Base-by-base conservation (phyloP, 2,797 vertebrate genomes). In the Poeciliopsis turneri region DNA sequence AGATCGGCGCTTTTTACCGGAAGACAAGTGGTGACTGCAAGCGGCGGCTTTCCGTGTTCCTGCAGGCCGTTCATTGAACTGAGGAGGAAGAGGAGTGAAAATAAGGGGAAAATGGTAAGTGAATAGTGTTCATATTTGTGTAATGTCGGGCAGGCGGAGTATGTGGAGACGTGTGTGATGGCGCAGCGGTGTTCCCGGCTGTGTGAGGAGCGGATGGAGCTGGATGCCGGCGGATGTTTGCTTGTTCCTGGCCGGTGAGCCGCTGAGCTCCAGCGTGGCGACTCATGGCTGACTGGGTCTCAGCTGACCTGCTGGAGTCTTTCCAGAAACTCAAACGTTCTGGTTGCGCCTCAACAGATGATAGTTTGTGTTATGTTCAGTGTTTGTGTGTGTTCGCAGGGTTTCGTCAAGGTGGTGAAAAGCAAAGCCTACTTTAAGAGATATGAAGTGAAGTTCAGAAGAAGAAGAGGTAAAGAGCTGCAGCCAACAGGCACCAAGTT, bases 381-480 rank as follows among this genome's bases (percentile, higher is more conserved):
- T 36, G 33, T 3, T 55, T 74, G 0, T 73, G 12, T 85, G 23
- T 83, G 20, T 84, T 64, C 74, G 20, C 91, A 99, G 98, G 98
- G 98, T 80, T 99, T 99, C 86, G 98, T 99, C 36, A 99, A 99
- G 95, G 97, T 99, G 90, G 97, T 99, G 86, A 99, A 99, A 93
- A 99, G 95, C 90, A 99, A 99, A 95, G 94, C 98, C 30, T 99
- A 99, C 94, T 99, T 99, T 96, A 99, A 97, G 97, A 97, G 98
- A 87, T 99, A 99, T 90, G 96, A 99, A 91, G 98, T 99, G 75
- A 99, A 99, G 90, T 99, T 99, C 94, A 97, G 98, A 94, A 97
- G 98, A 89, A 95, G 98, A 88, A 96, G 98, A 97, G 98, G 98
- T 98, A 94, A 79, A 23, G 64, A 4, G 33, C 64, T 68, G 36